A percentile compares a stretch with the other conserved stretches of the same genome.
phyloP scores from a whole-genome alignment of 2,797 vertebrate genomes.

The Simalia tracyae region DNA sequence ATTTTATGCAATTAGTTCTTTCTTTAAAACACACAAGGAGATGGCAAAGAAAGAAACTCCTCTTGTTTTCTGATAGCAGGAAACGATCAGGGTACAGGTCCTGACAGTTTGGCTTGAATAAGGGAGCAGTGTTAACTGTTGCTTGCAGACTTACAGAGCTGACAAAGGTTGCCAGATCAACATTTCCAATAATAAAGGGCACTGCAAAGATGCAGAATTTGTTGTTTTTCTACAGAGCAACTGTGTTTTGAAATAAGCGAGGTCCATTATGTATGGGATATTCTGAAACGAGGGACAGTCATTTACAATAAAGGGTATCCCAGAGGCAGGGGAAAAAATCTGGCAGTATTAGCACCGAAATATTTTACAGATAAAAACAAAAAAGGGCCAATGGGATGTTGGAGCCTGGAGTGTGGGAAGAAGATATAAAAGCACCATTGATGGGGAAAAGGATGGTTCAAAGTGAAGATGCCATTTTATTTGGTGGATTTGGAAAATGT shows the following conservation, averaged over 20 bases:
- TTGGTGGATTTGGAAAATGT: not conserved
- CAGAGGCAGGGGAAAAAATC: conserved; percentile 26
- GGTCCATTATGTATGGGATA: conserved; percentile 37
- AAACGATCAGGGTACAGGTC: conserved; percentile 22
- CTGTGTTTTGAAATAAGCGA: conserved; percentile 36
- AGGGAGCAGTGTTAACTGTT: conserved; percentile 37
- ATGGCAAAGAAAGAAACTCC: conserved; percentile 18
- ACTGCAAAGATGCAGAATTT: conserved; percentile 22
- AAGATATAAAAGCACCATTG: conserved; percentile 10
- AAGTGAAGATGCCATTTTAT: not conserved
- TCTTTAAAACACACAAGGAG: conserved; percentile 19
- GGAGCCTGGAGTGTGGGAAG: conserved; percentile 22
- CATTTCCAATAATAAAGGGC: conserved; percentile 37
- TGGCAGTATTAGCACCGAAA: conserved; percentile 31
- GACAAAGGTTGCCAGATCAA: conserved; percentile 36
- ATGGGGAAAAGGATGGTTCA: not conserved
- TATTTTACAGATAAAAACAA: conserved; percentile 17
- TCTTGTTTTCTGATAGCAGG: conserved; percentile 13
- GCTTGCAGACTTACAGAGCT: conserved; percentile 28
- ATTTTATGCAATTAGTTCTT: conserved; percentile 33
- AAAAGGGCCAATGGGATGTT: conserved; percentile 1
- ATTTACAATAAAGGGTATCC: conserved; percentile 25
- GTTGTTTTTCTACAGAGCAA: conserved; percentile 29
- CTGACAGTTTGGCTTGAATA: conserved; percentile 30
- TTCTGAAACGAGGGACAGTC: conserved; percentile 21